Percentiles rank a stretch among this genome's conserved stretches.
phyloP scores from a whole-genome alignment of 2,888 invertebrate genomes.

The Agonum fuliginosum region DNA sequence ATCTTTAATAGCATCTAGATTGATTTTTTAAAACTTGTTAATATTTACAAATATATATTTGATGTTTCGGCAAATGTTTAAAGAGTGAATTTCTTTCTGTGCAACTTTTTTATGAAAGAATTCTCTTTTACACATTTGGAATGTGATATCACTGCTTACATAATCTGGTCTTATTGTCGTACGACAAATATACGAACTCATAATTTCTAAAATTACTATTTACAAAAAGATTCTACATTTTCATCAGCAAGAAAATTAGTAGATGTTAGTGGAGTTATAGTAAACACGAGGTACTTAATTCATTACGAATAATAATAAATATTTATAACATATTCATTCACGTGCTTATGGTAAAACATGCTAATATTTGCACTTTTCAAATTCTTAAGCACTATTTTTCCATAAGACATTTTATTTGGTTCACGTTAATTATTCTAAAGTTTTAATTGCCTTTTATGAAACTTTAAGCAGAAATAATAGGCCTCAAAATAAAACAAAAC shows the following conservation, averaged over 20 bases:
- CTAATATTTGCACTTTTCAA: constrained; percentile 1
- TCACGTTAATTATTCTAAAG: constrained; percentile 18
- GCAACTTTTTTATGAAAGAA: constrained; percentile 27
- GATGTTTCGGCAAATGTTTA: constrained; percentile 36
- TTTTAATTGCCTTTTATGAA: constrained; percentile 11
- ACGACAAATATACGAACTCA: constrained; percentile 28
- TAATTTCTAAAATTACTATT: constrained; percentile 37
- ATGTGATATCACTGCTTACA: constrained; percentile 49
- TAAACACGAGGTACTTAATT: constrained; percentile 20
- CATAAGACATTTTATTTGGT: constrained; percentile 25
- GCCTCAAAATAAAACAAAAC: constrained; percentile 21
- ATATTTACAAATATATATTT: constrained; percentile 48
- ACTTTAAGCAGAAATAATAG: constrained; percentile 9
- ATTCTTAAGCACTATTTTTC: constrained; percentile 19
- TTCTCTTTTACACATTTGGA: constrained; percentile 53
- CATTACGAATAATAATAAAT: constrained; percentile 28
- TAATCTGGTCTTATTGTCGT: constrained; percentile 46
- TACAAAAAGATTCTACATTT: constrained; percentile 34
- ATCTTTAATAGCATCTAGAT: constrained; percentile 8
- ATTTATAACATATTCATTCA: constrained; percentile 5
- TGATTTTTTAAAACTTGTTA: constrained; percentile 23
- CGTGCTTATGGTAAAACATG: constrained; percentile 23
- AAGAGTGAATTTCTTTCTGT: constrained; percentile 17
- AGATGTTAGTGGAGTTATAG: constrained; percentile 14
- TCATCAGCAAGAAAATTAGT: constrained; percentile 17